These are phyloP conservation scores for Apodemia zela DNA, from an alignment of 2,888 invertebrate species.

Conservation along the genomic window DNA sequence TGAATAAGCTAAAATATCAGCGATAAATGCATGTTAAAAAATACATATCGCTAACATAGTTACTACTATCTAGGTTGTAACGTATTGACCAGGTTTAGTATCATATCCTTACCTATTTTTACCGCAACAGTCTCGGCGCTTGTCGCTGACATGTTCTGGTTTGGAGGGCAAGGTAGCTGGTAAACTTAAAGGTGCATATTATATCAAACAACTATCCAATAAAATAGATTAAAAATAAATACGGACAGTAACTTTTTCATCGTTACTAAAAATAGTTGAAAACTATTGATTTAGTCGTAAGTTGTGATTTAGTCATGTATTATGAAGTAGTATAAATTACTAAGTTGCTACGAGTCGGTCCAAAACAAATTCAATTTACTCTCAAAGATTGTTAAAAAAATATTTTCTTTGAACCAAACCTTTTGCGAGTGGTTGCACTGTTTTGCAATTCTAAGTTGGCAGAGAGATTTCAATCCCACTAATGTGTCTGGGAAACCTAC, in stretches of 20 bases:
- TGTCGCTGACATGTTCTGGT: too few relatives aligned
- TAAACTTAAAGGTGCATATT: too few relatives aligned
- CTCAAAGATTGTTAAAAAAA: conserved; percentile 28
- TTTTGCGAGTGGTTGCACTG: conserved; percentile 53
- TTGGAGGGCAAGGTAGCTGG: too few relatives aligned
- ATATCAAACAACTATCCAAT: too few relatives aligned
- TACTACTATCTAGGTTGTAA: too few relatives aligned
- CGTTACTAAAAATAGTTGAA: neutral
- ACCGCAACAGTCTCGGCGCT: too few relatives aligned
- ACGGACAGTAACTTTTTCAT: neutral
- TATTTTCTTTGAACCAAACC: conserved; percentile 54
- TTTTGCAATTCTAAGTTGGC: conserved; percentile 74
- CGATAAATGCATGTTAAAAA: too few relatives aligned
- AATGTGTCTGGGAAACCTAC: conserved; percentile 52
- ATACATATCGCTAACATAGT: too few relatives aligned
- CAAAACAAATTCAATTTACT: conserved; percentile 31
- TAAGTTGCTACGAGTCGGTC: neutral
- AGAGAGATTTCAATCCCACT: conserved; percentile 73
- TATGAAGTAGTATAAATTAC: conserved; percentile 45
- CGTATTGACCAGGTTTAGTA: too few relatives aligned
- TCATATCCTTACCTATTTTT: too few relatives aligned
- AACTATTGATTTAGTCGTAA: neutral
- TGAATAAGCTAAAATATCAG: too few relatives aligned
- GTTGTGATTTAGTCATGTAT: conserved; percentile 45
- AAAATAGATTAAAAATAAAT: too few relatives aligned